Evolutionary conservation across 2,113 vertebrate genomes (phyloP), one percentile per base, ranked within the genome.

Genomic region (Origma solitaria): DNA sequence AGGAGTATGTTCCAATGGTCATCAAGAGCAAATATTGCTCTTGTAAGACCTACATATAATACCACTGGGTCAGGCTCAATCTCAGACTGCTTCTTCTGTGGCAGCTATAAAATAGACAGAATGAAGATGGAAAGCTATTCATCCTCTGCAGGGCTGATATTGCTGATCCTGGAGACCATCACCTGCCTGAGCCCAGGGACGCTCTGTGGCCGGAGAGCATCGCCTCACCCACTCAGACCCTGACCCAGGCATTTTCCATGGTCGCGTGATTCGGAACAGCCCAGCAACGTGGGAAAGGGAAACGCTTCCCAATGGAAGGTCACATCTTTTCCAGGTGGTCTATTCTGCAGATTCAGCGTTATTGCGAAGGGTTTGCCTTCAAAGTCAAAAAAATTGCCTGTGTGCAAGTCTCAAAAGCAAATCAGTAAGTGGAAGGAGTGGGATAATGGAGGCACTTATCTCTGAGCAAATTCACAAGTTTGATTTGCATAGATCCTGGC

Each of bases 91-190:
- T 92, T 66, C 64, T 85, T 66, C 88, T 75, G 62, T 51, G 56
- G 88, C 64, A 96, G 87, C 92, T 60, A 78, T 95, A 94, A 95
- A 94, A 82, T 7, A 92, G 76, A 90, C 62, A 92, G 42, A n/a
- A 66, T 17, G 82, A 81, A 92, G 64, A 96, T 77, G 61, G 79
- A 95, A 96, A 96, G 82, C 71, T 51, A 5, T 93, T 83, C 88
- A 93, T 56, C 56, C 79, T 90, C 71, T 56, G 64, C 60, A 75
- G 90, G 72, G 45, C 70, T 78, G 51, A 64, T 65, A 81, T 54
- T 83, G 70, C 88, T 75, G 85, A 25, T 91, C 18, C 80, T 35
- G 2, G 13, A 54, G 40, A 38, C 15, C 92, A 79, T 60, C 92
- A 30, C 33, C 21, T 57, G 10, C 51, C 79, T 90, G 85, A 93